These are phyloP conservation scores for Thymallus thymallus DNA, from an alignment of 2,113 vertebrate genomes.

Conservation along the genomic window DNA sequence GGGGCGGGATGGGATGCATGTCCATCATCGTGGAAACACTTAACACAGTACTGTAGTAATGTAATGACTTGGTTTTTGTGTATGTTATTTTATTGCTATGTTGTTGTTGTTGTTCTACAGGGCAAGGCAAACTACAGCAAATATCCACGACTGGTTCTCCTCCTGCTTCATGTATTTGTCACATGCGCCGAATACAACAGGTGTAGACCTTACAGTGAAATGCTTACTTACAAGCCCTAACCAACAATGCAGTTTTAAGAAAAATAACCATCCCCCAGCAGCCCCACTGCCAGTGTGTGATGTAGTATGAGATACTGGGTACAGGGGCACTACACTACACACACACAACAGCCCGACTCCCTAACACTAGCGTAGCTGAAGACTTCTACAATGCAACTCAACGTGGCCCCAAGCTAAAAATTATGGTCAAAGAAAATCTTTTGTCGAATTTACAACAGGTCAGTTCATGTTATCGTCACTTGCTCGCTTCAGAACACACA, in stretches of 20 bases:
- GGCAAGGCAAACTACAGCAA: background rate
- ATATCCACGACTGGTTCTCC: background rate
- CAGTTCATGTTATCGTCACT: background rate
- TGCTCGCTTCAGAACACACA: background rate
- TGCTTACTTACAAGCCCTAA: too few relatives aligned
- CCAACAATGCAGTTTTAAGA: too few relatives aligned
- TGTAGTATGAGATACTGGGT: background rate
- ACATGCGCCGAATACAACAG: too few relatives aligned
- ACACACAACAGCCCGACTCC: background rate
- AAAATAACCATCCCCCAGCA: background rate
- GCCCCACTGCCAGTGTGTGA: background rate
- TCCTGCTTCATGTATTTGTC: too few relatives aligned
- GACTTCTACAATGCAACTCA: too few relatives aligned
- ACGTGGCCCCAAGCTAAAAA: too few relatives aligned
- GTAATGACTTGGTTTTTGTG: constrained; percentile 38
- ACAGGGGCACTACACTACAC: background rate
- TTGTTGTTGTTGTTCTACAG: constrained; percentile 14
- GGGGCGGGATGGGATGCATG: constrained; percentile 2
- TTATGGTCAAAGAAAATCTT: background rate
- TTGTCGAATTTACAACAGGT: background rate
- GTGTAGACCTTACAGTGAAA: too few relatives aligned
- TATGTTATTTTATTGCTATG: constrained; percentile 13
- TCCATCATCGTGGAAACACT: constrained; percentile 64
- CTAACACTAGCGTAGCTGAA: background rate
- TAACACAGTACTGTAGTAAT: constrained; percentile 32